Conservation (phyloP, 2,113 vertebrate species). For the Oncorhynchus tshawytscha region DNA sequence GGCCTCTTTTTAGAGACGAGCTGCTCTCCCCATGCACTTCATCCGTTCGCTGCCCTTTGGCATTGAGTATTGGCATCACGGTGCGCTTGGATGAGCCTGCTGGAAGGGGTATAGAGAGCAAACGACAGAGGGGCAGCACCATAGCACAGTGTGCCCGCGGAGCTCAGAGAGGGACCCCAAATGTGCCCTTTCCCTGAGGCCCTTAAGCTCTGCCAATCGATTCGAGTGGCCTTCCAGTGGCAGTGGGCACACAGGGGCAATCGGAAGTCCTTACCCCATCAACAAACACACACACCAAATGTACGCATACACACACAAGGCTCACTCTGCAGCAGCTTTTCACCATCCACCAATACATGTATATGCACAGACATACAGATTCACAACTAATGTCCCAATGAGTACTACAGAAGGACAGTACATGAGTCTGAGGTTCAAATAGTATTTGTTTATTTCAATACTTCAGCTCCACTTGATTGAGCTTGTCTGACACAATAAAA, state of each 20-base stretch:
- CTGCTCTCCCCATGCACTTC: not conserved
- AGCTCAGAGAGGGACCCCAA: slow-evolving; percentile 28
- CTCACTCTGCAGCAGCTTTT: no score
- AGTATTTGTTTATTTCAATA: no score
- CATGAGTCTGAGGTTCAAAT: no score
- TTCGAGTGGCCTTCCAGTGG: slow-evolving; percentile 51
- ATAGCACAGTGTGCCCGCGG: slow-evolving; percentile 3
- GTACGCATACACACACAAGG: not conserved
- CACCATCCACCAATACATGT: no score
- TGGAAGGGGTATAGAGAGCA: not conserved
- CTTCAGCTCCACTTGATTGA: no score
- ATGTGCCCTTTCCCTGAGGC: slow-evolving; percentile 56
- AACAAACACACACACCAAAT: not conserved
- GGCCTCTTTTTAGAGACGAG: not conserved
- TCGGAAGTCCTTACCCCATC: not conserved
- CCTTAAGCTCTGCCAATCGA: slow-evolving; percentile 59
- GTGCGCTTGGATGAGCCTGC: not conserved
- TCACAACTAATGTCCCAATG: no score
- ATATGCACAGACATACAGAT: no score
- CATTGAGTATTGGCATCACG: not conserved
- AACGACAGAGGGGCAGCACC: not conserved
- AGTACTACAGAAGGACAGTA: no score
- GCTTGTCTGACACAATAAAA: no score
- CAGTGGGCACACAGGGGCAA: slow-evolving; percentile 28
- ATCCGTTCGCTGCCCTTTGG: slow-evolving; percentile 17